A percentile compares a stretch with the other conserved stretches of the same genome.
Evolutionary conservation across 2,113 vertebrate genomes (phyloP).

Genomic region (Centropus bengalensis): DNA sequence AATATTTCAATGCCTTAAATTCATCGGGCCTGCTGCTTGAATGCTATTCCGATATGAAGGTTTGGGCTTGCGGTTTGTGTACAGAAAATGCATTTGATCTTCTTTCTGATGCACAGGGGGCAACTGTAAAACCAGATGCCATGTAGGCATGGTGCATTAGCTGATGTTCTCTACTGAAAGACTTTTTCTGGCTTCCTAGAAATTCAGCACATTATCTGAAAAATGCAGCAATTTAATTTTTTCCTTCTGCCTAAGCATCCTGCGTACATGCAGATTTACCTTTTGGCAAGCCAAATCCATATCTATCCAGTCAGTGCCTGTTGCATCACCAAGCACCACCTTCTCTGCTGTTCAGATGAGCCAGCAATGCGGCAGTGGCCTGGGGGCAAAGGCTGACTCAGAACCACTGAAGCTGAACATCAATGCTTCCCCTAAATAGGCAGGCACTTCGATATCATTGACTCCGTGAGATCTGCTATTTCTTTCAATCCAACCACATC

Average conservation of each 20-base stretch:
- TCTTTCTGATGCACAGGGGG: neutral
- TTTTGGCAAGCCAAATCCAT: slow-evolving; percentile 3
- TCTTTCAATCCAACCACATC: slow-evolving; percentile 24
- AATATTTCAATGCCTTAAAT: neutral
- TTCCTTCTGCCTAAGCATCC: neutral
- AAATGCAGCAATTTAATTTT: neutral
- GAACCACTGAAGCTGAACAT: slow-evolving; percentile 59
- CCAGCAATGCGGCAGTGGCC: slow-evolving; percentile 38
- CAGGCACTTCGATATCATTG: slow-evolving; percentile 53
- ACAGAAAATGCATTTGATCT: neutral
- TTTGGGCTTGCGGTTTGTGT: neutral
- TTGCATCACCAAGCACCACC: slow-evolving; percentile 53
- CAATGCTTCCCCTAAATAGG: slow-evolving; percentile 60
- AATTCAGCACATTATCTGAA: neutral
- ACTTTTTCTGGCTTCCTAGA: neutral
- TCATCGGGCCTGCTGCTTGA: neutral
- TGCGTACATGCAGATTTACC: neutral
- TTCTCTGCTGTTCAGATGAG: slow-evolving; percentile 46
- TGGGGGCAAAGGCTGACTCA: slow-evolving; percentile 67
- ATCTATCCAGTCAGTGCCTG: neutral
- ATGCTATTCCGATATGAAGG: neutral
- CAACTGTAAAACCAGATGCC: neutral
- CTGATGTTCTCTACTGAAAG: neutral
- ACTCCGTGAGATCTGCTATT: slow-evolving; percentile 37
- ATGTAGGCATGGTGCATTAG: neutral